Conservation (phyloP, 2,113 vertebrate species). For the Tauraco erythrolophus region DNA sequence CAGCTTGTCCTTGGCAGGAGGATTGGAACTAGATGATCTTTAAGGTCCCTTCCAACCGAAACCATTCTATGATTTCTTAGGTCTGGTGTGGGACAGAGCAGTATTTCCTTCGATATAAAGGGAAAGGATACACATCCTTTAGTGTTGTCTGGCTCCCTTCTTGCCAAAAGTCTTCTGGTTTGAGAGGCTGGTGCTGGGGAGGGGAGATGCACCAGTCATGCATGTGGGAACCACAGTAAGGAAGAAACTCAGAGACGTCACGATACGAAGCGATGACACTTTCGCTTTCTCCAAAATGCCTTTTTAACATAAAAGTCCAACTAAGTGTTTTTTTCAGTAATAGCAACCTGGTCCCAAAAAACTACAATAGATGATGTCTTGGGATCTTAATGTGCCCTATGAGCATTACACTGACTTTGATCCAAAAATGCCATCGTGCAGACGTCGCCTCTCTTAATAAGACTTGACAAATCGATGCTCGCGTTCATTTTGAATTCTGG, state of each 20-base stretch:
- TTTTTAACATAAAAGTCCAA: neutral
- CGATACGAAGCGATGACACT: neutral
- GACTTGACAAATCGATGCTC: neutral
- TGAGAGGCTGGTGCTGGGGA: neutral
- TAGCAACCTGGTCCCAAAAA: neutral
- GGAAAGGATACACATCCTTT: neutral
- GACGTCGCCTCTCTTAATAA: neutral
- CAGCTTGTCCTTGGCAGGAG: neutral
- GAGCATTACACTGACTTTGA: neutral
- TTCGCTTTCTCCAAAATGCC: neutral
- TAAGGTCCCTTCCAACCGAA: no score
- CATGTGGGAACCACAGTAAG: neutral
- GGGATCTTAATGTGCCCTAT: neutral
- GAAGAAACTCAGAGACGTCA: neutral
- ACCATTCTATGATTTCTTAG: neutral
- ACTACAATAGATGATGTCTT: accelerated
- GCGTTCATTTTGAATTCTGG: neutral
- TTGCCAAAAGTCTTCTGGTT: neutral
- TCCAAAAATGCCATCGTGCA: neutral
- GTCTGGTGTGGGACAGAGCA: neutral
- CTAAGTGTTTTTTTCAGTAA: neutral
- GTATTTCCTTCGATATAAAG: neutral
- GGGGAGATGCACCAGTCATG: neutral
- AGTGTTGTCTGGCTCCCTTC: neutral
- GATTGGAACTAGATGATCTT: no score